Percentiles rank a stretch among this genome's conserved stretches.
Evolutionary conservation across 2,113 vertebrate species (phyloP).

Genomic region (Lasiurus cinereus): DNA sequence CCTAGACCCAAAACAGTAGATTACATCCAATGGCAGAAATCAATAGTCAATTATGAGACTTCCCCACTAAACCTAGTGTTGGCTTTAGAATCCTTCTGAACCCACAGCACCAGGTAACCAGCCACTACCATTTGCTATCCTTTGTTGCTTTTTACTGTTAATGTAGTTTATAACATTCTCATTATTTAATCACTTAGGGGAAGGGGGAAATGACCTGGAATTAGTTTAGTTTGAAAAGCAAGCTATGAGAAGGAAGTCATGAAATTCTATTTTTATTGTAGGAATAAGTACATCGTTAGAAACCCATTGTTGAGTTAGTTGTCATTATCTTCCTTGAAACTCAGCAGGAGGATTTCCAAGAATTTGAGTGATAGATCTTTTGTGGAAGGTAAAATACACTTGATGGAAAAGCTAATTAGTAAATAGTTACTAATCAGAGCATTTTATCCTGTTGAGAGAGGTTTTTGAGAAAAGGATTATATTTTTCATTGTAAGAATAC

Average conservation of each 20-base stretch:
- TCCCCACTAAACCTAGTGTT: neutral
- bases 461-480: constrained; percentile 59
- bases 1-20: neutral
- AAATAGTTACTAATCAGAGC: constrained; percentile 62
- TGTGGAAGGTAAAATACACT: constrained; percentile 57
- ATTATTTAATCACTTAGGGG: neutral
- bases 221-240: constrained; percentile 62
- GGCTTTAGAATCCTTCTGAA: constrained; percentile 37
- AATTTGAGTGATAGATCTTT: constrained; percentile 64
- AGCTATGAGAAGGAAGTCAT: constrained; percentile 49
- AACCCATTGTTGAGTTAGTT: constrained; percentile 37
- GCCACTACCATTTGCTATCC: neutral
- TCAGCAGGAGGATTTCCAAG: constrained; percentile 63
- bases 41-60: neutral
- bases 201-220: neutral
- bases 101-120: neutral
- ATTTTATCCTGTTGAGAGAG: constrained; percentile 64
- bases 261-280: constrained; percentile 66
- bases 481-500: constrained; percentile 56
- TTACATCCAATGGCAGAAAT: neutral
- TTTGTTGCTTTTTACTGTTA: neutral
- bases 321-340: constrained; percentile 31
- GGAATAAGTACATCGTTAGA: constrained; percentile 59
- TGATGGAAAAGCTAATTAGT: constrained; percentile 72
- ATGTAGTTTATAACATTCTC: constrained; percentile 16